Evolutionary conservation across 2,113 vertebrate species (phyloP).

Genomic region (Spermophilus dauricus): DNA sequence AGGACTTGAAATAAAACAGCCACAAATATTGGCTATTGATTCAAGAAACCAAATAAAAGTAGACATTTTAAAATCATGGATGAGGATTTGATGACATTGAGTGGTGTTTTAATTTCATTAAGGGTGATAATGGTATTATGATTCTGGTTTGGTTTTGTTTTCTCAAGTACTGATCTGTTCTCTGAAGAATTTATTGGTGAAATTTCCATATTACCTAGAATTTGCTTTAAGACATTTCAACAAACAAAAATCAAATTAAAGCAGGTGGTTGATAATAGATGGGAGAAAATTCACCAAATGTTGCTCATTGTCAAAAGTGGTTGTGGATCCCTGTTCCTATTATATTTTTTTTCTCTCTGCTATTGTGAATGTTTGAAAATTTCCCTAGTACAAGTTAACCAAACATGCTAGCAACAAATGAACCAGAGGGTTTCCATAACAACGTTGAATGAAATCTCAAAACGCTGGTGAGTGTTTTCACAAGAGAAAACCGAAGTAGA

Average conservation of each 20-base stretch:
- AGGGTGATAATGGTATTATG: background rate
- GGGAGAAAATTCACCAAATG: background rate
- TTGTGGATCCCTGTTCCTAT: background rate
- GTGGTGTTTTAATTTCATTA: background rate
- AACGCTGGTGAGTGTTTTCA: background rate
- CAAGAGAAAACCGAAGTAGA: background rate
- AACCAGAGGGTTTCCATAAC: slow-evolving; percentile 13
- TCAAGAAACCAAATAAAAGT: slow-evolving; percentile 34
- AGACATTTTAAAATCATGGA: slow-evolving; percentile 18
- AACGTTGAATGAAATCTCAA: background rate
- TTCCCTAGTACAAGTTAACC: background rate
- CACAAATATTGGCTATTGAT: background rate
- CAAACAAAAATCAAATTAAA: slow-evolving; percentile 15
- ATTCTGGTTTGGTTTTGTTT: background rate
- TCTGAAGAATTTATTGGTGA: background rate
- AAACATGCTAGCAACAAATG: background rate
- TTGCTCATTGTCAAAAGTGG: background rate
- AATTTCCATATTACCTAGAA: background rate
- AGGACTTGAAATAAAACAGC: background rate
- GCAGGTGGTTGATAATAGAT: background rate
- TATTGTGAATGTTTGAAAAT: slow-evolving; percentile 17
- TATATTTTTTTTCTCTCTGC: background rate
- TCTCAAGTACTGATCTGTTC: background rate
- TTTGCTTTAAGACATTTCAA: background rate
- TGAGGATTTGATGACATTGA: background rate